These are phyloP conservation scores for Nemurella pictetii DNA, from an alignment of 2,888 invertebrate species.

Conservation along the genomic window DNA sequence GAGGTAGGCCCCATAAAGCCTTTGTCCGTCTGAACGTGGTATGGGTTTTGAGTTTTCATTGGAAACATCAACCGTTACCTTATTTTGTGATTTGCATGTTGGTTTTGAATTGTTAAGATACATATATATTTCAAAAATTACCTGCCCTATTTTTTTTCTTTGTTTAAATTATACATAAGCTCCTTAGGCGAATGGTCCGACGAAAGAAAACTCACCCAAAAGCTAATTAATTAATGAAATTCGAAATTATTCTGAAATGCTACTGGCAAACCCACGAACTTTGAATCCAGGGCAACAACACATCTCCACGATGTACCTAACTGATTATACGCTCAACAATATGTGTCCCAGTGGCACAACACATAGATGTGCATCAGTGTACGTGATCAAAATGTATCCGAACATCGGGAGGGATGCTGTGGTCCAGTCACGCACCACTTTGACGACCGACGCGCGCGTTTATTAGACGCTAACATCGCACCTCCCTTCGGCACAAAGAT, in stretches of 20 bases:
- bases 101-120: neutral
- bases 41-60: neutral
- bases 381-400: slow-evolving; percentile 11
- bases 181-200: neutral
- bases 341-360: neutral
- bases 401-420: neutral
- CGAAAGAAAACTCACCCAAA: neutral
- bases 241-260: neutral
- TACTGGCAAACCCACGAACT: neutral
- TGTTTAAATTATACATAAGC: neutral
- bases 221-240: neutral
- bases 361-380: neutral
- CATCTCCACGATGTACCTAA: neutral
- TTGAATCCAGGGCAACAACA: neutral
- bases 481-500: slow-evolving; percentile 8
- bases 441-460: slow-evolving; percentile 15
- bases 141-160: neutral
- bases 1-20: neutral
- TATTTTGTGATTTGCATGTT: neutral
- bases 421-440: slow-evolving; percentile 23
- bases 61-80: neutral
- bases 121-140: neutral
- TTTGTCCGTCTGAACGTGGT: neutral
- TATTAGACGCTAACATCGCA: slow-evolving; percentile 22
- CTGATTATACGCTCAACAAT: neutral